Evolutionary conservation across 2,888 invertebrate species (phyloP).

Genomic region (Teleiodes luculella): DNA sequence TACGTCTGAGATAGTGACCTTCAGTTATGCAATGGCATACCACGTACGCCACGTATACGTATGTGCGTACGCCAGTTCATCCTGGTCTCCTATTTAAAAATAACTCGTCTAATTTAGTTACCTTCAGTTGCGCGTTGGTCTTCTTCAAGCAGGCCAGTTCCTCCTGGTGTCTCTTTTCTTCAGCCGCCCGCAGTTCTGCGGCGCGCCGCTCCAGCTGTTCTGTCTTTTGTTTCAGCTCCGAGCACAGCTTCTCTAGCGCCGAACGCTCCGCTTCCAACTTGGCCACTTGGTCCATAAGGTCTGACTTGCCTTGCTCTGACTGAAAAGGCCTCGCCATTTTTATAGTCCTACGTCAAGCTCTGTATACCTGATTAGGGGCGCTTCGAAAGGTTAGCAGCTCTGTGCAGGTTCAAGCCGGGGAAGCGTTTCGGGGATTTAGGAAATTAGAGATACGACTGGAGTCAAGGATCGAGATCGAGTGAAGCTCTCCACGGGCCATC

Average conservation of each 20-base stretch:
- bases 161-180: constrained; percentile 94
- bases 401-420: no score
- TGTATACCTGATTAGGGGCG: no score
- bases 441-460: no score
- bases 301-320: constrained; percentile 93
- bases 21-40: no score
- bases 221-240: constrained; percentile 79
- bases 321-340: no score
- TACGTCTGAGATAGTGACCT: no score
- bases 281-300: constrained; percentile 86
- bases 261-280: constrained; percentile 82
- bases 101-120: constrained; percentile 77
- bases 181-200: constrained; percentile 90
- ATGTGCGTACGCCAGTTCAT: constrained; percentile 94
- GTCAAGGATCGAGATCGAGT: no score
- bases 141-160: constrained; percentile 95
- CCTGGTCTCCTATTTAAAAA: constrained; percentile 88
- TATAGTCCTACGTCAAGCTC: no score
- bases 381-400: no score
- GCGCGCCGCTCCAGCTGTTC: constrained; percentile 91
- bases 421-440: no score
- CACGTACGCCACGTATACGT: no score
- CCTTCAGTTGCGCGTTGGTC: constrained; percentile 96
- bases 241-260: constrained; percentile 80
- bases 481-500: no score